Percentiles rank a stretch among this genome's conserved stretches.
These are phyloP conservation scores for Erebia epiphron DNA, from an alignment of 2,888 invertebrate genomes.

Conservation along the genomic window DNA sequence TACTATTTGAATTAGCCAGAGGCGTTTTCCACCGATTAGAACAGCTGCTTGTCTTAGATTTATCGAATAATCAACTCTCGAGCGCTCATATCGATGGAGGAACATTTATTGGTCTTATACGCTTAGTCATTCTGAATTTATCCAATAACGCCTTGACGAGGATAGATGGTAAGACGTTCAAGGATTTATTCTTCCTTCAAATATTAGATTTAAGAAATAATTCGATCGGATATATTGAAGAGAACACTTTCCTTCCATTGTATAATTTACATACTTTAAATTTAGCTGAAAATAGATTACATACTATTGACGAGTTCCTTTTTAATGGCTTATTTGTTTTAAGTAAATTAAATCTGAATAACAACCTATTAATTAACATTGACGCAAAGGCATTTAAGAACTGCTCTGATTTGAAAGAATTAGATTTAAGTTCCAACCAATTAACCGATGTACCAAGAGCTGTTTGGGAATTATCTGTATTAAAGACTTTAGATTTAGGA, in stretches of 20 bases:
- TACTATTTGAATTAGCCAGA: constrained; percentile 91
- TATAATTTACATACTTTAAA: constrained; percentile 95
- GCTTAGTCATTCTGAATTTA: constrained; percentile 92
- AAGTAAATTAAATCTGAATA: constrained; percentile 92
- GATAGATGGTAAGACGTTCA: constrained; percentile 92
- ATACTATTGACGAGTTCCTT: constrained; percentile 89
- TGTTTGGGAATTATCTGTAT: constrained; percentile 89
- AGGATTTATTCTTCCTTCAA: constrained; percentile 93
- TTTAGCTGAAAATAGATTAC: constrained; percentile 93
- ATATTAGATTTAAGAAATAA: constrained; percentile 94
- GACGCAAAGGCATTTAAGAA: constrained; percentile 92
- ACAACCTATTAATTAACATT: constrained; percentile 90
- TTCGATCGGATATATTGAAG: constrained; percentile 92
- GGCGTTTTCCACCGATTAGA: constrained; percentile 93
- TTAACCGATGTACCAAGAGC: constrained; percentile 91
- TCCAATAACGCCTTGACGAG: constrained; percentile 93
- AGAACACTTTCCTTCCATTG: constrained; percentile 92
- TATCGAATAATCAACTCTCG: constrained; percentile 93
- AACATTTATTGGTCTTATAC: constrained; percentile 92
- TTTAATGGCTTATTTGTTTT: constrained; percentile 93
- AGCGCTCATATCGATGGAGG: constrained; percentile 93
- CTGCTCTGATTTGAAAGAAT: constrained; percentile 93
- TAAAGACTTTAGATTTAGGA: constrained; percentile 95
- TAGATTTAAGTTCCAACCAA: constrained; percentile 94
- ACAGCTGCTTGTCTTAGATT: constrained; percentile 92